phyloP scores from a whole-genome alignment of 2,888 invertebrate species.

The Gari tellinella region DNA sequence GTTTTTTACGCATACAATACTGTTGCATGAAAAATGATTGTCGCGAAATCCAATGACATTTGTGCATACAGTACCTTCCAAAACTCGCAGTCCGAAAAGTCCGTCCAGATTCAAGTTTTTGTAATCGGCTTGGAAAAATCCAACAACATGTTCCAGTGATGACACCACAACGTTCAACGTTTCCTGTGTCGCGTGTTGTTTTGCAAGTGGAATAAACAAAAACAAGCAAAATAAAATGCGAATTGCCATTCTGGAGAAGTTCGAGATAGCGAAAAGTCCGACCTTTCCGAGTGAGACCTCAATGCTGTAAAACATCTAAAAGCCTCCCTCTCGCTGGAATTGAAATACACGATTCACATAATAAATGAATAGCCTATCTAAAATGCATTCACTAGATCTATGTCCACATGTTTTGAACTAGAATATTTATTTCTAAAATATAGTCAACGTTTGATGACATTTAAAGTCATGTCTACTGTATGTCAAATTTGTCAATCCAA shows the following conservation, averaged over 20 bases:
- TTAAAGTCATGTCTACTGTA: no score
- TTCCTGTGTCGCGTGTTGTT: constrained; percentile 44
- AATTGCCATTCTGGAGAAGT: constrained; percentile 29
- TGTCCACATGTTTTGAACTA: no score
- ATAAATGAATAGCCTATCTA: no score
- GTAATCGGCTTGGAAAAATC: constrained; percentile 73
- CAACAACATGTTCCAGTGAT: constrained; percentile 69
- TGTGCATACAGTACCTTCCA: constrained; percentile 75
- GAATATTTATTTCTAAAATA: no score
- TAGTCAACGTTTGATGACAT: no score
- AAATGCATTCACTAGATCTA: no score
- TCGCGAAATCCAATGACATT: constrained; percentile 25
- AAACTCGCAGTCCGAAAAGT: constrained; percentile 78
- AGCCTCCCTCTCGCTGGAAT: not conserved
- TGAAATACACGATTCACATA: no score
- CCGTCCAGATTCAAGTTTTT: constrained; percentile 79
- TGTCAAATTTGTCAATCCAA: no score
- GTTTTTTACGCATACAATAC: no score
- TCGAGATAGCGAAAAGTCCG: not conserved
- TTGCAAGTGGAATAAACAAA: constrained; percentile 53
- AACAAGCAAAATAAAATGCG: constrained; percentile 37
- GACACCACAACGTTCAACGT: constrained; percentile 60
- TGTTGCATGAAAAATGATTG: no score
- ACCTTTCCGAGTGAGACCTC: constrained; percentile 7
- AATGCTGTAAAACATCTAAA: constrained; percentile 20